Evolutionary conservation across 2,888 invertebrate species (phyloP), one percentile per base, ranked within the genome.

Genomic region (Smittia sp.): DNA sequence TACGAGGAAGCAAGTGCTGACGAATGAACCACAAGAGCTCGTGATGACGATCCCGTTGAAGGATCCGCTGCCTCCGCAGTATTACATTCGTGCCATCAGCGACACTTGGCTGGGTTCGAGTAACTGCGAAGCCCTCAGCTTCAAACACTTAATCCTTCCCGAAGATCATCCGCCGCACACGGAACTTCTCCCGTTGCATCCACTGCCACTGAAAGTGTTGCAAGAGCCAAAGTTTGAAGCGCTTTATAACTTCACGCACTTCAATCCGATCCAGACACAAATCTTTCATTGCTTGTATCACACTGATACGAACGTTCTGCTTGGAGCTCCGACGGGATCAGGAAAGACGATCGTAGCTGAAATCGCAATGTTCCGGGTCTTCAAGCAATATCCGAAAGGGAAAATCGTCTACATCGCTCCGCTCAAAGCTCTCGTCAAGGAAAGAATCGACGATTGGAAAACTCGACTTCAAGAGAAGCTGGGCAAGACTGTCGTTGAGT

Each of bases 261-360:
- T 99, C 84, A 99, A 99, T 84, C 97, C 98, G 0, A 96, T 99
- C 76, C 98, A 98, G 83, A 97, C 97, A 0, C 98, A 99, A 84
- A 91, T 99, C 76, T 99, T 99, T 82, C 96, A 98, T 82, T 92
- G 94, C 65, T 84, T 99, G 4, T 99, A 96, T 82, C 93, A 98
- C 80, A 96, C 95, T 0, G 96, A 99, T 78, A 88, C 89, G 77
- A 98, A 98, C 80, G 92, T 96, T 6, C 83, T 99, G 24, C 84
- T 99, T 3, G 97, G 97, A 0, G 98, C 98, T 0, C 97, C 97
- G 0, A 98, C 97, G 0, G 93, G 93, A 9, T 74, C 73, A 3
- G 99, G 99, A 41, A 99, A 99, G 85, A 99, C 99, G 0, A 94
- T 98, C 65, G 96, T 94, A 0, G 98, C 99, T 0, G 99, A 99